Evolutionary conservation across 2,888 invertebrate genomes (phyloP).

Genomic region (Lacanobia wlatinum): DNA sequence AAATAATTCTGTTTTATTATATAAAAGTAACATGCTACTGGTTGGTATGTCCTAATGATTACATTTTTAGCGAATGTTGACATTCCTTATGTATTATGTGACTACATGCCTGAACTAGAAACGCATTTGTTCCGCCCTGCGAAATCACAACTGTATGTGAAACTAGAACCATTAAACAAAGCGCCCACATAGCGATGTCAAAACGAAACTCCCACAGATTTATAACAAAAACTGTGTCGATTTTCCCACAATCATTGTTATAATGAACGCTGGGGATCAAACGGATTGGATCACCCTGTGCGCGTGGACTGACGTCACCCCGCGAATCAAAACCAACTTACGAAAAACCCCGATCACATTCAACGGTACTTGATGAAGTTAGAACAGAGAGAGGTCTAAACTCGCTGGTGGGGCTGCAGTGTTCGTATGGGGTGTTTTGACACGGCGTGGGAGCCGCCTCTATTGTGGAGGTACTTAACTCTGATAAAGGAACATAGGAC

Average conservation of each 20-base stretch:
- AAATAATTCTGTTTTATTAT: neutral
- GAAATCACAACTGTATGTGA: constrained; percentile 58
- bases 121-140: constrained; percentile 53
- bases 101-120: constrained; percentile 37
- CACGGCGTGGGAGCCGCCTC: constrained; percentile 89
- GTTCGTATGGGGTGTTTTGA: constrained; percentile 87
- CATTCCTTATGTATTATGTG: constrained; percentile 21
- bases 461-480: constrained; percentile 89
- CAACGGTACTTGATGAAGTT: constrained; percentile 15
- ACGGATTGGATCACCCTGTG: constrained; percentile 82
- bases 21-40: neutral
- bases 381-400: constrained; percentile 65
- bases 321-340: constrained; percentile 71
- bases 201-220: constrained; percentile 89
- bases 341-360: constrained; percentile 65
- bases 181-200: constrained; percentile 76
- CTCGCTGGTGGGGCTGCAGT: constrained; percentile 68
- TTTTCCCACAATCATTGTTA: constrained; percentile 88
- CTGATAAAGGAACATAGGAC: constrained; percentile 89
- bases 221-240: constrained; percentile 86
- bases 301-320: constrained; percentile 79
- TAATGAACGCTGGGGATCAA: constrained; percentile 84
- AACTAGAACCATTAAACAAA: constrained; percentile 71
- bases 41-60: constrained; percentile 7
- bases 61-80: constrained; percentile 26